Evolutionary conservation across 2,113 vertebrate species (phyloP).

Genomic region (Xiphophorus couchianus): DNA sequence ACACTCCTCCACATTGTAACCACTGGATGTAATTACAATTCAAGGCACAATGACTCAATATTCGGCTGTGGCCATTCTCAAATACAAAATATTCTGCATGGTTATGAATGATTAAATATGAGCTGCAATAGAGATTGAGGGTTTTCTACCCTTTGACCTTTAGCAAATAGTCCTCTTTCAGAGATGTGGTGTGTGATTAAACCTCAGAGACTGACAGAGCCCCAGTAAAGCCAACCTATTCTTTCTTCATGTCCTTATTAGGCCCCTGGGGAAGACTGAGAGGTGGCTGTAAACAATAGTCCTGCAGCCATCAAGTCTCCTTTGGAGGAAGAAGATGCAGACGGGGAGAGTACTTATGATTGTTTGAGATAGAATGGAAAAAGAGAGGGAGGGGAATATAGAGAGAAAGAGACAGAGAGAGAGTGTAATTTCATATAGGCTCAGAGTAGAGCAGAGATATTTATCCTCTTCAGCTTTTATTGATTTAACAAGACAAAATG

Average conservation of each 20-base stretch:
- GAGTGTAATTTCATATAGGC: slow-evolving; percentile 36
- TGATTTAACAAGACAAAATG: slow-evolving; percentile 47
- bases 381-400: slow-evolving; percentile 6
- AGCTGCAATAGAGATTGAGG: slow-evolving; percentile 61
- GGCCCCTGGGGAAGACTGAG: slow-evolving; percentile 58
- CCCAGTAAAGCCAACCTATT: slow-evolving; percentile 72
- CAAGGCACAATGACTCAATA: slow-evolving; percentile 17
- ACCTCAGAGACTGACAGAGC: slow-evolving; percentile 67
- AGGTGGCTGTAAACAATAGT: slow-evolving; percentile 72
- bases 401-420: slow-evolving; percentile 10
- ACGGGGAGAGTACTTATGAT: slow-evolving; percentile 46
- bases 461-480: slow-evolving; percentile 40
- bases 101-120: slow-evolving; percentile 67
- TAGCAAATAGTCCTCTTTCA: slow-evolving; percentile 51
- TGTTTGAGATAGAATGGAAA: slow-evolving; percentile 41
- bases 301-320: slow-evolving; percentile 53
- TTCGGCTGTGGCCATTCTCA: slow-evolving; percentile 34
- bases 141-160: slow-evolving; percentile 67
- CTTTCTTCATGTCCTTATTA: slow-evolving; percentile 66
- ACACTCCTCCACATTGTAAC: neutral
- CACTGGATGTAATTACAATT: slow-evolving; percentile 32
- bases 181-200: slow-evolving; percentile 74
- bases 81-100: slow-evolving; percentile 36
- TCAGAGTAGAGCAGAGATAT: slow-evolving; percentile 29
- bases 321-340: slow-evolving; percentile 35